These are phyloP conservation scores for Sarotherodon lohbergeri DNA, from an alignment of 2,113 vertebrate genomes.

Conservation along the genomic window DNA sequence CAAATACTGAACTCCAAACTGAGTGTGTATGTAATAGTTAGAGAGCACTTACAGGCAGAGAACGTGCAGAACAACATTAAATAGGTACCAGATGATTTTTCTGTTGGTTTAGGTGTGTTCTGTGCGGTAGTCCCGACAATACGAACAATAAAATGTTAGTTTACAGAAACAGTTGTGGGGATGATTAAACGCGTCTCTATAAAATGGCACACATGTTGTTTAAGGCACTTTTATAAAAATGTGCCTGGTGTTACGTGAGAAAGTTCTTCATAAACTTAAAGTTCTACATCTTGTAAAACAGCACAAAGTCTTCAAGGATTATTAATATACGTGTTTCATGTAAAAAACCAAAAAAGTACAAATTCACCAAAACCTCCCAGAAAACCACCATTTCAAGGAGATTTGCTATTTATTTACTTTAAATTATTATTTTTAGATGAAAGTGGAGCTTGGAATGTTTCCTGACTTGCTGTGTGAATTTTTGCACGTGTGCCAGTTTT, in stretches of 20 bases:
- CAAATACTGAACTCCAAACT: background rate
- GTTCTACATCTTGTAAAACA: background rate
- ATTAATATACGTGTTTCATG: background rate
- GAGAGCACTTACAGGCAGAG: background rate
- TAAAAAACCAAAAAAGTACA: background rate
- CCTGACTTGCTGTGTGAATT: background rate
- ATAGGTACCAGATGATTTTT: background rate
- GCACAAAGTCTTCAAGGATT: background rate
- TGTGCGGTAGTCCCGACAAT: background rate
- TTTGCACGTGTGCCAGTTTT: background rate
- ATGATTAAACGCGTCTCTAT: background rate
- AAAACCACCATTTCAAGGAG: background rate
- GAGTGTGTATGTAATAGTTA: background rate
- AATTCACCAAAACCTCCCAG: background rate
- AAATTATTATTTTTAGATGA: background rate
- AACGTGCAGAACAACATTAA: background rate
- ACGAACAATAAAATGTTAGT: background rate
- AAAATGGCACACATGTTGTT: background rate
- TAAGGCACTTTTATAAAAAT: background rate
- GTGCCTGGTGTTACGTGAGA: background rate
- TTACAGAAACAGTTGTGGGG: background rate
- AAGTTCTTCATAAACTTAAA: no score
- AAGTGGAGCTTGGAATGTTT: background rate
- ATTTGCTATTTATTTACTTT: background rate
- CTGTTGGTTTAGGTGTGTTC: background rate